phyloP scores from a whole-genome alignment of 2,113 vertebrate genomes.

The Xiphophorus hellerii region DNA sequence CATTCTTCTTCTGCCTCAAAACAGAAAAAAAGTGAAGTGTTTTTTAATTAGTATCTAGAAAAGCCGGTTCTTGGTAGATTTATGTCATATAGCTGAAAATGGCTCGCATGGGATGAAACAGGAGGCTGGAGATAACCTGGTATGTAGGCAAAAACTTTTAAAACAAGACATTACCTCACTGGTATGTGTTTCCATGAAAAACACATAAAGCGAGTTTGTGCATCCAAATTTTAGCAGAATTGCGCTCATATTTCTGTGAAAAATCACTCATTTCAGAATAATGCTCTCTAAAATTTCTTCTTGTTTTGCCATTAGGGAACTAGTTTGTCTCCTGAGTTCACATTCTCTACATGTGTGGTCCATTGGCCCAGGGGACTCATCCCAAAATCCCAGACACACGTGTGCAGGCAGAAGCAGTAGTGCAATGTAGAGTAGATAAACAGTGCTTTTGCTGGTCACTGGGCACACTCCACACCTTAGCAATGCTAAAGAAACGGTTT shows the following conservation, averaged over 20 bases:
- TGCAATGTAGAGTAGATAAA: slow-evolving; percentile 77
- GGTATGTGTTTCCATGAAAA: slow-evolving; percentile 47
- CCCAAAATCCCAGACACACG: slow-evolving; percentile 80
- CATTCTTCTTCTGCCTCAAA: slow-evolving; percentile 18
- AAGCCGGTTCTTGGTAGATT: slow-evolving; percentile 32
- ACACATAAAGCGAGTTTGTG: slow-evolving; percentile 4
- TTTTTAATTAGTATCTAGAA: slow-evolving; percentile 28
- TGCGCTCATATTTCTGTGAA: neutral
- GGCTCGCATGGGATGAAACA: slow-evolving; percentile 47
- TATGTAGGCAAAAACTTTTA: slow-evolving; percentile 45
- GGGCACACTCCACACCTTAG: slow-evolving; percentile 69
- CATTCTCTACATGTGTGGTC: slow-evolving; percentile 84
- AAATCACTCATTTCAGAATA: slow-evolving; percentile 33
- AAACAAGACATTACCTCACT: slow-evolving; percentile 68
- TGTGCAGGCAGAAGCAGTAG: slow-evolving; percentile 81
- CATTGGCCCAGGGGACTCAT: slow-evolving; percentile 74
- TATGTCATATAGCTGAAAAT: slow-evolving; percentile 24
- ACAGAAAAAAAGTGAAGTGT: slow-evolving; percentile 3
- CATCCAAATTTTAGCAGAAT: slow-evolving; percentile 4
- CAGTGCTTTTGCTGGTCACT: slow-evolving; percentile 72
- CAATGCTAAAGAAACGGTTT: slow-evolving; percentile 50
- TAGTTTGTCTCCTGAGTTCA: slow-evolving; percentile 67
- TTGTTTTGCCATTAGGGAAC: slow-evolving; percentile 38
- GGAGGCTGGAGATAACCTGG: slow-evolving; percentile 49
- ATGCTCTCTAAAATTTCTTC: slow-evolving; percentile 27